Conservation (phyloP, 2,888 invertebrate genomes). For the Drosophila fungiperda region DNA sequence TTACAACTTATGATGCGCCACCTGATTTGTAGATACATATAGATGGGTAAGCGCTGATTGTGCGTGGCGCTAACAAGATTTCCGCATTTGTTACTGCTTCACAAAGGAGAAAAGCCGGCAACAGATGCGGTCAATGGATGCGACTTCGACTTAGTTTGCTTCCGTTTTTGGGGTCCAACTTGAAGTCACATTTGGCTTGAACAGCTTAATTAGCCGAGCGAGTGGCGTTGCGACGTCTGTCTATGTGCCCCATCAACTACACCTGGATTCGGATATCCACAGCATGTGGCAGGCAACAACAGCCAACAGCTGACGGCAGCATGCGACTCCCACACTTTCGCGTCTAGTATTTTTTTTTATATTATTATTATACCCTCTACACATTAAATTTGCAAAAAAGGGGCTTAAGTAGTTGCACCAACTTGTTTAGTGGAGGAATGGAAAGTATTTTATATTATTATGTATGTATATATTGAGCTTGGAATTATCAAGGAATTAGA, state of each 20-base stretch:
- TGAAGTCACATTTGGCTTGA: constrained; percentile 39
- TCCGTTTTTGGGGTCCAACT: constrained; percentile 50
- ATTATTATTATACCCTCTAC: constrained; percentile 15
- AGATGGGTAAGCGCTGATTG: constrained; percentile 48
- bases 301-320: constrained; percentile 59
- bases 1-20: constrained; percentile 49
- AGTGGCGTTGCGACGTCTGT: constrained; percentile 44
- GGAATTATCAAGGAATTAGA: neutral
- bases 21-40: constrained; percentile 46
- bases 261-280: constrained; percentile 31
- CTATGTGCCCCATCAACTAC: constrained; percentile 28
- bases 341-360: constrained; percentile 46
- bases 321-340: constrained; percentile 80
- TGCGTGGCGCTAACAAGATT: constrained; percentile 63
- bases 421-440: neutral
- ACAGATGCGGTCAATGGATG: constrained; percentile 59
- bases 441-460: neutral
- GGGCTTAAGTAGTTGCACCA: neutral
- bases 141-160: constrained; percentile 47
- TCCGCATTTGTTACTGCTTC: constrained; percentile 65
- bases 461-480: neutral
- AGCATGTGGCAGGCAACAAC: constrained; percentile 45
- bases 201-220: constrained; percentile 65
- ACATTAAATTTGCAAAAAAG: neutral
- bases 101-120: constrained; percentile 7